Evolutionary conservation across 2,797 vertebrate genomes (phyloP).

Genomic region (Lepilemur septentrionalis): DNA sequence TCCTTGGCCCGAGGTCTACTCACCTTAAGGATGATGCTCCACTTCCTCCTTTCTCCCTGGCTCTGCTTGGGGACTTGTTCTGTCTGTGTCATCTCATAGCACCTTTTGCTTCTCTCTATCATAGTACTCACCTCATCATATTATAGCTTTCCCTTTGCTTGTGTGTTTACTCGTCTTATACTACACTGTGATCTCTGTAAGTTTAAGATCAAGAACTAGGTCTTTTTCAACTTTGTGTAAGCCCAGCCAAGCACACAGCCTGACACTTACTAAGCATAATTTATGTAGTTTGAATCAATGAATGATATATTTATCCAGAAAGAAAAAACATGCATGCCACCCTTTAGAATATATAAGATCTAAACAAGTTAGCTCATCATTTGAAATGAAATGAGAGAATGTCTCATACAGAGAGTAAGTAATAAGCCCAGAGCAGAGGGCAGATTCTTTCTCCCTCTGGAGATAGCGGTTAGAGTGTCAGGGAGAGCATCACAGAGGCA

Average conservation of each 20-base stretch:
- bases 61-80: not conserved
- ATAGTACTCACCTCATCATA: not conserved
- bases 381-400: not conserved
- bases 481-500: not conserved
- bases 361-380: not conserved
- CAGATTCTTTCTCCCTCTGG: not conserved
- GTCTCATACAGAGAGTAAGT: not conserved
- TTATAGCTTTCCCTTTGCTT: not conserved
- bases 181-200: not conserved
- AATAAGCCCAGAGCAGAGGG: not conserved
- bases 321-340: not conserved
- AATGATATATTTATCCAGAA: not conserved
- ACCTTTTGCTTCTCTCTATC: not conserved
- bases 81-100: not conserved
- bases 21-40: not conserved
- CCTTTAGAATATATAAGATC: not conserved
- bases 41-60: not conserved
- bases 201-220: not conserved
- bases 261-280: not conserved
- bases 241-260: not conserved
- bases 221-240: not conserved
- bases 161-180: not conserved
- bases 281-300: not conserved
- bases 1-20: not conserved
- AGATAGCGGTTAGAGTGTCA: not conserved